phyloP scores from a whole-genome alignment of 2,113 vertebrate genomes.

The Heterocephalus glaber region DNA sequence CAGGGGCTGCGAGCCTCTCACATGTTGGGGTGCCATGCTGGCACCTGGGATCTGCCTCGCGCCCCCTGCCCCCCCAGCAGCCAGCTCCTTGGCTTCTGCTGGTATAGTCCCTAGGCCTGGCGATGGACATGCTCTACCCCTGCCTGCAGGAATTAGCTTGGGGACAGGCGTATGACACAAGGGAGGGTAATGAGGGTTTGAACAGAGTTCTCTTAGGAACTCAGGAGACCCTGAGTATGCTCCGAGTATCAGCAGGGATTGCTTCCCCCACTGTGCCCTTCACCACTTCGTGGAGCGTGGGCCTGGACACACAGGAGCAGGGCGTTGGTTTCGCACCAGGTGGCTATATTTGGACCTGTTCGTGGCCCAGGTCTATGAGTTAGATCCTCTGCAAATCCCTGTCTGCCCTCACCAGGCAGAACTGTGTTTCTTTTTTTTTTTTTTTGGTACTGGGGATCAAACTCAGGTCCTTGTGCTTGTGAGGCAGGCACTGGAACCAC shows the following conservation, averaged over 20 bases:
- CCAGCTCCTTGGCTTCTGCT: background rate
- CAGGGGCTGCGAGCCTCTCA: background rate
- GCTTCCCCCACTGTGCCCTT: background rate
- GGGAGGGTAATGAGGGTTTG: background rate
- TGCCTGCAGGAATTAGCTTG: background rate
- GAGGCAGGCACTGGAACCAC: too few relatives aligned
- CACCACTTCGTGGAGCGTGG: background rate
- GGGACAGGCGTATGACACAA: background rate
- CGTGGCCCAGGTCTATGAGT: background rate
- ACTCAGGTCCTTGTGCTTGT: too few relatives aligned
- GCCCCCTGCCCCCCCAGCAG: background rate
- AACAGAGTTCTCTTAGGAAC: background rate
- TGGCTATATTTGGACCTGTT: background rate
- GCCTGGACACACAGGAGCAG: too few relatives aligned
- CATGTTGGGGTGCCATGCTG: background rate
- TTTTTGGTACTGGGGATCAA: too few relatives aligned
- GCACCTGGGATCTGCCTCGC: background rate
- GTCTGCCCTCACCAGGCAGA: background rate
- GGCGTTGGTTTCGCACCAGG: rapidly evolving
- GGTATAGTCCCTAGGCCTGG: background rate
- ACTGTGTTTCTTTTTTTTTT: background rate
- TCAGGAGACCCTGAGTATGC: too few relatives aligned
- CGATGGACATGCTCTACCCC: background rate
- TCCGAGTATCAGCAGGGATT: too few relatives aligned
- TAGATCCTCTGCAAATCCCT: background rate